A percentile compares a stretch with the other conserved stretches of the same genome.
Evolutionary conservation across 2,888 invertebrate genomes (phyloP).

Genomic region (Orgyia antiqua): DNA sequence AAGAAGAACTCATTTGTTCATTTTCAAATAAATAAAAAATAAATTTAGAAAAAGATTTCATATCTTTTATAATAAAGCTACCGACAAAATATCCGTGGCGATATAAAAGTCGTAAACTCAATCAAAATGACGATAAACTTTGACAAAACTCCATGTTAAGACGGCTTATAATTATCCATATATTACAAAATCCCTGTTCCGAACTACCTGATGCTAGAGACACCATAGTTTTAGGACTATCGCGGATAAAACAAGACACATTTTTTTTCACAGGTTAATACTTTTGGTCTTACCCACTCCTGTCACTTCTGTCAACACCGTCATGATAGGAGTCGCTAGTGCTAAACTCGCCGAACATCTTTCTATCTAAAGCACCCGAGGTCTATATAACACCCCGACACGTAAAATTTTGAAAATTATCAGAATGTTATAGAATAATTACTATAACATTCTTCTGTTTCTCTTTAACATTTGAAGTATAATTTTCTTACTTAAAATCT

Average conservation of each 20-base stretch:
- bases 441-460: too few species aligned
- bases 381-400: too few species aligned
- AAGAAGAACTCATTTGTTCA: constrained; percentile 23
- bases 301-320: too few species aligned
- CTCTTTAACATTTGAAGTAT: too few species aligned
- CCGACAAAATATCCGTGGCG: constrained; percentile 49
- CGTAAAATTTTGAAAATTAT: too few species aligned
- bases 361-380: too few species aligned
- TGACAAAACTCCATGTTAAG: constrained; percentile 77
- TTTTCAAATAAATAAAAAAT: constrained; percentile 24
- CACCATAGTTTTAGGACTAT: constrained; percentile 4
- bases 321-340: too few species aligned
- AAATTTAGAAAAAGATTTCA: constrained; percentile 17
- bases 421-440: too few species aligned
- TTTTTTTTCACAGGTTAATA: too few species aligned
- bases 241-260: not conserved
- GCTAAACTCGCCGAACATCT: too few species aligned
- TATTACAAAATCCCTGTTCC: constrained; percentile 63
- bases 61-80: constrained; percentile 56
- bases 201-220: constrained; percentile 59
- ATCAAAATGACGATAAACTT: constrained; percentile 74
- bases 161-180: constrained; percentile 77
- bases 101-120: constrained; percentile 68
- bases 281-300: too few species aligned
- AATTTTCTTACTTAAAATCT: too few species aligned